Evolutionary conservation across 1,140 invertebrate genomes (phyloP), one percentile per base, ranked within the genome.

Genomic region (Anagrus nilaparvatae): DNA sequence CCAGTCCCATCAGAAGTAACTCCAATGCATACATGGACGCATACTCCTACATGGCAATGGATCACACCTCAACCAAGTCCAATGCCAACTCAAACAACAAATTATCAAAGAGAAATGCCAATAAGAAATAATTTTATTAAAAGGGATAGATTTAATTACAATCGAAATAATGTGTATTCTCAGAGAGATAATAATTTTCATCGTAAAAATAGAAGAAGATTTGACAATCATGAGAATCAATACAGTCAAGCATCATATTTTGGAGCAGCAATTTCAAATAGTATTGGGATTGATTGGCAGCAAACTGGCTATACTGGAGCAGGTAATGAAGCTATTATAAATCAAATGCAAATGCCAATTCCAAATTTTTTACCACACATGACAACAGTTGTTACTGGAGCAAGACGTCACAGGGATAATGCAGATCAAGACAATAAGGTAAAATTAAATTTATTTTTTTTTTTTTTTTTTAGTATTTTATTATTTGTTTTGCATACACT

Each of bases 161-260:
- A 54, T 44, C 53, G 61, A 46, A 65, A 55, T 38, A 61, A 53
- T 51, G 47, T 54, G 35, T 65, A 64, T 38, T 44, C 53, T 38
- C 54, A 60, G 40, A 61, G 55, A 40, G 61, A 54, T 47, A 65
- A 60, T 40, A 66, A 61, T 40, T 65, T 61, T 47, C 60, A 64
- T 37, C 51, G 63, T 20, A 67, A 63, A 47, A 65, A 63, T 21
- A 56, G 58, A 52, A 43, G 58, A 18, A 43, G 59, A 5, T 56
- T 51, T 29, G 60, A 63, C 8, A 32, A 52, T 3, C 58, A 59
- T n/a, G 60, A 61, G 29, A 50, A 39, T 37, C 59, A 61, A 10
- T 63, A 65, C 40, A 61, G 66, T 40, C 56, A 59, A 44, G 41
- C 61, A 5, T 42, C 56, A 7, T 67, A 69, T 45, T 61, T 59